These are phyloP conservation scores for Latrodectus geometricus DNA, from an alignment of 1,140 invertebrate genomes.

Conservation along the genomic window DNA sequence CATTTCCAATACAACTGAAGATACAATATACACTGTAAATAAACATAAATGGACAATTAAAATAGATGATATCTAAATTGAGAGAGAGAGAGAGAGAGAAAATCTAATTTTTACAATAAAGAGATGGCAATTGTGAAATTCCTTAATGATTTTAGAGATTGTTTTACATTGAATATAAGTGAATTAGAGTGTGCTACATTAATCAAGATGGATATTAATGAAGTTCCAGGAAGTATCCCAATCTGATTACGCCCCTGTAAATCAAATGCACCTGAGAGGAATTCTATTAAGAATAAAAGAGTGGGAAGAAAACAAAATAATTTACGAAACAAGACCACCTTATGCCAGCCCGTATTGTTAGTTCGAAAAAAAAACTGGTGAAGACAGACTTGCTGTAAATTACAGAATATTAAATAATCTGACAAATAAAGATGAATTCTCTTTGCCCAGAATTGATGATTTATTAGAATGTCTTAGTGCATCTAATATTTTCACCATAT, in stretches of 20 bases:
- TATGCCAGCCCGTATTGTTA: constrained; percentile 1
- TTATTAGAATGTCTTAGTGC: background rate
- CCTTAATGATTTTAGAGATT: too few species aligned
- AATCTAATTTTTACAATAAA: too few species aligned
- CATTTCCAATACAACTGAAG: too few species aligned
- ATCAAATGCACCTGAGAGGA: background rate
- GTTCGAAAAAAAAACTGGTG: constrained; percentile 6
- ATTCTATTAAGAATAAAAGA: background rate
- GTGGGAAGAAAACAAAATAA: background rate
- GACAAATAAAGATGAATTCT: background rate
- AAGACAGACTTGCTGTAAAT: background rate
- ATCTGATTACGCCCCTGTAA: background rate
- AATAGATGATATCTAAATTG: too few species aligned
- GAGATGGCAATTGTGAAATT: too few species aligned
- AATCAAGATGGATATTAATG: background rate
- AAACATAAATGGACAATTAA: too few species aligned
- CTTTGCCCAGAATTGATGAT: constrained; percentile 11
- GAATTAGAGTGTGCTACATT: too few species aligned
- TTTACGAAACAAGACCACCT: background rate
- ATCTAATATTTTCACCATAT: background rate
- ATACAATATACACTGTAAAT: too few species aligned
- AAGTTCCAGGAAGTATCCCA: background rate
- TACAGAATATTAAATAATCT: background rate
- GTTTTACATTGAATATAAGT: too few species aligned
- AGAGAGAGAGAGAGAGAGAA: too few species aligned